Conservation (phyloP, 2,113 vertebrate species). For the Lepus timidus region DNA sequence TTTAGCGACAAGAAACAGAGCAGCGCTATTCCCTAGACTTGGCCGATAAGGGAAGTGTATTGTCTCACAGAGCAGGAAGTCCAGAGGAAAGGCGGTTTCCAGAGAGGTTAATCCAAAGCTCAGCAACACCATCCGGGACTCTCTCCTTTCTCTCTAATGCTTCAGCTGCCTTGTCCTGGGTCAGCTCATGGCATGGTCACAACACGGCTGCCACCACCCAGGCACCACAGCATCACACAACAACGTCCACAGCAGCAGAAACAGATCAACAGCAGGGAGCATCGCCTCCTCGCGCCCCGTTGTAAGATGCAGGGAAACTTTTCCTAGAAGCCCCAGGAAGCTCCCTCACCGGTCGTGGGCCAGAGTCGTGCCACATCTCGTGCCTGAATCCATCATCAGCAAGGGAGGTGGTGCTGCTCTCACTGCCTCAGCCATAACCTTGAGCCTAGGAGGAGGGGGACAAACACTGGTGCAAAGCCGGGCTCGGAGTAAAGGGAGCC, state of each 20-base stretch:
- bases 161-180: slow-evolving; percentile 10
- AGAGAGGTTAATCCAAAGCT: neutral
- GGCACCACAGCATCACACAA: neutral
- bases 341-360: neutral
- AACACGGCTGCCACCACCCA: neutral
- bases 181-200: neutral
- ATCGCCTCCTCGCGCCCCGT: neutral
- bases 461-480: neutral
- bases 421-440: neutral
- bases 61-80: neutral
- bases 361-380: neutral
- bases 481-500: neutral
- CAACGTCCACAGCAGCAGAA: neutral
- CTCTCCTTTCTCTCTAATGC: slow-evolving; percentile 21
- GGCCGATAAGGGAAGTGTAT: slow-evolving; percentile 8
- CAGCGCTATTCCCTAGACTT: neutral
- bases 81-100: neutral
- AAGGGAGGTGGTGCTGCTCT: neutral
- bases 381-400: neutral
- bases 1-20: slow-evolving; percentile 29
- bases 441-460: neutral
- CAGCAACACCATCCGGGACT: neutral
- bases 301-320: slow-evolving; percentile 13
- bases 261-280: neutral
- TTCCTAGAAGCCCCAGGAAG: neutral